Percentiles rank a stretch among this genome's conserved stretches.
Evolutionary conservation across 2,888 invertebrate species (phyloP).

Genomic region (Ectemnius lituratus): DNA sequence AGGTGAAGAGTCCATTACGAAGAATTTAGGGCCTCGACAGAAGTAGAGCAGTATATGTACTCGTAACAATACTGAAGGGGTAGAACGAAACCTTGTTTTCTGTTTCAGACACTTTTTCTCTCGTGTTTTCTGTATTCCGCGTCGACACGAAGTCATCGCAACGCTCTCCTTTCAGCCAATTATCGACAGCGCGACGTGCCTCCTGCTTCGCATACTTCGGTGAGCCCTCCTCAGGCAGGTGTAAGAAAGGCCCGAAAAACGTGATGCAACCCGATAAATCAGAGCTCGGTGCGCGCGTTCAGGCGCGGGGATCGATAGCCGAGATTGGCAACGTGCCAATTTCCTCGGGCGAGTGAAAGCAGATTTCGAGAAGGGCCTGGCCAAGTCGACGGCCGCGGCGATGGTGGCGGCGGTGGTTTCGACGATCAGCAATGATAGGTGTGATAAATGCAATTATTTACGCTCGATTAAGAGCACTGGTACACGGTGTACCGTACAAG

Average conservation of each 20-base stretch:
- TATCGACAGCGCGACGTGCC: conserved; percentile 31
- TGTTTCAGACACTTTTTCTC: too few relatives aligned
- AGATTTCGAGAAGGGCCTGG: conserved; percentile 61
- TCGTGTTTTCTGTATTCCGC: too few relatives aligned
- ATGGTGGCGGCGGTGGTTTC: conserved; percentile 22
- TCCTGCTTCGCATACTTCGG: conserved; percentile 22
- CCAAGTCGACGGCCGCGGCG: background rate
- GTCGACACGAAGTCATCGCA: too few relatives aligned
- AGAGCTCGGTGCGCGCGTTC: conserved; percentile 46
- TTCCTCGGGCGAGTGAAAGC: conserved; percentile 68
- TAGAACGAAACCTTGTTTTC: too few relatives aligned
- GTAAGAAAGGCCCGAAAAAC: conserved; percentile 37
- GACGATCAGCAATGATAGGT: conserved; percentile 72
- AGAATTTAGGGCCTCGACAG: too few relatives aligned
- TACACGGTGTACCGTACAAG: conserved; percentile 26
- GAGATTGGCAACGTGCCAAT: conserved; percentile 67
- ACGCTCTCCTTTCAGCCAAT: conserved; percentile 36
- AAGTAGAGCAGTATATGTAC: too few relatives aligned
- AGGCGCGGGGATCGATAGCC: conserved; percentile 56
- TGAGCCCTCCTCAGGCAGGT: conserved; percentile 45
- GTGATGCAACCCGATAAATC: conserved; percentile 62
- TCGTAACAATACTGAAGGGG: too few relatives aligned
- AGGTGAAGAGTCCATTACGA: too few relatives aligned
- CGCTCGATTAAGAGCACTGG: conserved; percentile 75
- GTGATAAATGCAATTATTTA: conserved; percentile 78